Percentiles rank a stretch among this genome's conserved stretches.
These are phyloP conservation scores for Drosophila athabasca DNA, from an alignment of 1,140 invertebrate genomes.

Conservation along the genomic window DNA sequence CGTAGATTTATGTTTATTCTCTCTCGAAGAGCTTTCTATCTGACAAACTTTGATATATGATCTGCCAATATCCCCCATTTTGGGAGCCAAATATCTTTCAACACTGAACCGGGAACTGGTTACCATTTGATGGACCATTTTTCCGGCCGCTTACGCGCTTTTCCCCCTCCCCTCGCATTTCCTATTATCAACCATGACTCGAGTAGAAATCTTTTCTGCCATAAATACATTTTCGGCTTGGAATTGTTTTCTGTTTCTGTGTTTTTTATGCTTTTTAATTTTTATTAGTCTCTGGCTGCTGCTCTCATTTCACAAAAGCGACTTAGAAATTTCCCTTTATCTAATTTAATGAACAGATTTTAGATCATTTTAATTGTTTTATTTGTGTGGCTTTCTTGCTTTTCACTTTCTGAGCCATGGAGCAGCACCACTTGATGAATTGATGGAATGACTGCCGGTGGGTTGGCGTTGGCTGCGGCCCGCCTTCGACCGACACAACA, in stretches of 20 bases:
- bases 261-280: constrained; percentile 73
- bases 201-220: constrained; percentile 45
- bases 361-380: constrained; percentile 75
- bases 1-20: constrained; percentile 3
- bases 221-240: constrained; percentile 32
- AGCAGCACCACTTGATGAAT: constrained; percentile 64
- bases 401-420: constrained; percentile 69
- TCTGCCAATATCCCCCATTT: too few species aligned
- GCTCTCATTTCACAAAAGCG: constrained; percentile 34
- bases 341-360: constrained; percentile 75
- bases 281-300: constrained; percentile 50
- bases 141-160: constrained; percentile 28
- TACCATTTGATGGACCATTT: constrained; percentile 38
- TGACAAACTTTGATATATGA: too few species aligned
- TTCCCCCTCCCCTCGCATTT: constrained; percentile 12
- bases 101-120: constrained; percentile 24
- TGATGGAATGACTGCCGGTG: constrained; percentile 58
- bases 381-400: constrained; percentile 33
- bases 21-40: constrained; percentile 22
- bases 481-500: constrained; percentile 26
- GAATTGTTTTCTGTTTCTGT: constrained; percentile 31
- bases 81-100: constrained; percentile 1
- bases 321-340: constrained; percentile 73
- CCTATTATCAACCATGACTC: constrained; percentile 31
- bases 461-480: constrained; percentile 1